These are phyloP conservation scores for Apotomis turbidana DNA, from an alignment of 2,888 invertebrate genomes.

Conservation along the genomic window DNA sequence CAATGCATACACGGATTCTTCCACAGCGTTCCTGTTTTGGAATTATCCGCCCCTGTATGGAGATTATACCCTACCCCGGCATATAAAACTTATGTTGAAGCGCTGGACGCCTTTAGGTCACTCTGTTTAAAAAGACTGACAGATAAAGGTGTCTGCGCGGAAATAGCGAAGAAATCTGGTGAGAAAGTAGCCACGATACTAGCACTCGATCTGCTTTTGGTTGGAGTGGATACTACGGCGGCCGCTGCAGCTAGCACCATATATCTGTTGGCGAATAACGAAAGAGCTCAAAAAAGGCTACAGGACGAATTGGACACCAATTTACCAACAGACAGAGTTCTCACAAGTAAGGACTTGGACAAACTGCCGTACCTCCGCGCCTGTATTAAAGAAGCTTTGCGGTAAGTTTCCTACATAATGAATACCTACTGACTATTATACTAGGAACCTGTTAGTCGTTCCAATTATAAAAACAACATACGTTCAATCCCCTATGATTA, in stretches of 20 bases:
- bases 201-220: slow-evolving; percentile 89
- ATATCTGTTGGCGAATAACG: slow-evolving; percentile 89
- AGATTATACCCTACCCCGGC: slow-evolving; percentile 88
- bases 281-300: slow-evolving; percentile 86
- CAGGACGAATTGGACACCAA: slow-evolving; percentile 85
- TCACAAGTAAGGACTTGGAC: slow-evolving; percentile 85
- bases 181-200: slow-evolving; percentile 86
- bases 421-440: neutral
- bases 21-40: slow-evolving; percentile 89
- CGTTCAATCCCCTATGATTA: slow-evolving; percentile 28
- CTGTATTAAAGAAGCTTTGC: slow-evolving; percentile 90
- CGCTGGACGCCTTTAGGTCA: slow-evolving; percentile 89
- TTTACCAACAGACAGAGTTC: slow-evolving; percentile 80
- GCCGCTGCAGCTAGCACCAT: slow-evolving; percentile 89
- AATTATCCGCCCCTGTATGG: slow-evolving; percentile 90
- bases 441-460: neutral
- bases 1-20: slow-evolving; percentile 90
- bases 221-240: slow-evolving; percentile 93
- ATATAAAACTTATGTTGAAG: slow-evolving; percentile 88
- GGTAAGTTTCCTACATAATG: slow-evolving; percentile 71
- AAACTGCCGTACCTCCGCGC: slow-evolving; percentile 88
- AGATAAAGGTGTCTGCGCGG: slow-evolving; percentile 74
- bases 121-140: slow-evolving; percentile 74
- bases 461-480: slow-evolving; percentile 10
- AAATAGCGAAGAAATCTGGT: slow-evolving; percentile 68